Percentiles rank a stretch among this genome's conserved stretches.
Evolutionary conservation across 2,113 vertebrate genomes (phyloP).

Genomic region (Eudyptes chrysolophus): DNA sequence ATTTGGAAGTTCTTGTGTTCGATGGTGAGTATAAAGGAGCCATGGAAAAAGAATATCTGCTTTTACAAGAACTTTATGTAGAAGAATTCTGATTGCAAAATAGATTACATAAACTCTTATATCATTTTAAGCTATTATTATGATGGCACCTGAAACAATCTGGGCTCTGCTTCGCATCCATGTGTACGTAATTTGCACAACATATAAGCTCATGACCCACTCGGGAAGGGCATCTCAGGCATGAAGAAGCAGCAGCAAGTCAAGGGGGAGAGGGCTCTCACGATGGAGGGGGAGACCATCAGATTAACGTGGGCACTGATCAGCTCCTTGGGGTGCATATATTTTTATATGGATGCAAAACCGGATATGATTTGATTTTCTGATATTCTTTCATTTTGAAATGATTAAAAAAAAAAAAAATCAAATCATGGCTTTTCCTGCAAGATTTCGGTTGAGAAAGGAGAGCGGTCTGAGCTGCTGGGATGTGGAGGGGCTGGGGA

Average conservation of each 20-base stretch:
- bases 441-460: not conserved
- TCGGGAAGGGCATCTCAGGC: not conserved
- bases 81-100: not conserved
- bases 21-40: not conserved
- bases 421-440: not conserved
- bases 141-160: not conserved
- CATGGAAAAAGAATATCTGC: not conserved
- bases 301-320: not conserved
- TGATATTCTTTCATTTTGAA: not conserved
- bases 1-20: not conserved
- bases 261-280: not conserved
- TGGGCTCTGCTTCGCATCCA: not conserved
- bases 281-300: not conserved
- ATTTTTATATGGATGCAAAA: not conserved
- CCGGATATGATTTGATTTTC: not conserved
- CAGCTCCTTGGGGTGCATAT: not conserved
- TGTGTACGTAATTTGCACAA: not conserved
- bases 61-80: not conserved
- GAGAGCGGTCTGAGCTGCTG: not conserved
- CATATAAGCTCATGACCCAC: not conserved
- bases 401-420: not conserved
- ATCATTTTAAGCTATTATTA: not conserved
- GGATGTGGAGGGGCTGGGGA: not conserved
- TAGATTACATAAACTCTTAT: not conserved
- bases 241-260: not conserved